Base-by-base conservation (phyloP, 2,113 vertebrate species). In the Apteryx mantelli region DNA sequence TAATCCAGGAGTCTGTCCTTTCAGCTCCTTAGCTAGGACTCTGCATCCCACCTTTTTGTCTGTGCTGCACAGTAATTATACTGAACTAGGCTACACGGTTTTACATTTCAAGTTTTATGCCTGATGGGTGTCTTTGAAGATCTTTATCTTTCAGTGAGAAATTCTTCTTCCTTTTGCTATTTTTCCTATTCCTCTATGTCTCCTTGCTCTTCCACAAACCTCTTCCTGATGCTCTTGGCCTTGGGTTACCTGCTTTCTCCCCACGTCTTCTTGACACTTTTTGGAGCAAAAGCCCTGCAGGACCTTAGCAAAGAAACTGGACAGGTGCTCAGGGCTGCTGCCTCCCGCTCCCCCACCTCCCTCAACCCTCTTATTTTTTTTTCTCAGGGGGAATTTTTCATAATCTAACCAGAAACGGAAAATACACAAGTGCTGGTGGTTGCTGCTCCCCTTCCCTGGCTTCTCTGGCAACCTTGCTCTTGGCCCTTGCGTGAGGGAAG, bases 121-220 rank as follows among this genome's bases (percentile, higher is more conserved):
- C 90, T 81, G 73, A 69, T 83, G 61, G 61, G 11, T 53, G 24
- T 60, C 52, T 93, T 64, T 56, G 61, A 78, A 94, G 86, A 79
- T 81, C 50, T 79, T 91, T 76, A 28, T 76, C 70, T 86, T 93
- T 68, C 34, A 84, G 91, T 53, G 40, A 91, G 74, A 92, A 89
- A 78, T 53, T 24, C 68, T n/a, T 56, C 58, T 84, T 63, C 36
- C 48, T 74, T 76, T 87, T 89, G 22, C 82, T 90, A 44, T 78
- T 73, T 24, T 55, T 44, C 11, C 13, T 90, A 38, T 32, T 84
- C 53, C 63, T 84, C 71, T 69, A 26, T 16, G 11, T 66, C 40
- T 83, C 32, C 21, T 42, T 63, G 77, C 58, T 89, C 10, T 60
- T 75, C 53, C 0, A 81, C 48, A 40, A n/a, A 70, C 12, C 28